Conservation (phyloP, 2,113 vertebrate genomes). For the Eurystomus gularis region DNA sequence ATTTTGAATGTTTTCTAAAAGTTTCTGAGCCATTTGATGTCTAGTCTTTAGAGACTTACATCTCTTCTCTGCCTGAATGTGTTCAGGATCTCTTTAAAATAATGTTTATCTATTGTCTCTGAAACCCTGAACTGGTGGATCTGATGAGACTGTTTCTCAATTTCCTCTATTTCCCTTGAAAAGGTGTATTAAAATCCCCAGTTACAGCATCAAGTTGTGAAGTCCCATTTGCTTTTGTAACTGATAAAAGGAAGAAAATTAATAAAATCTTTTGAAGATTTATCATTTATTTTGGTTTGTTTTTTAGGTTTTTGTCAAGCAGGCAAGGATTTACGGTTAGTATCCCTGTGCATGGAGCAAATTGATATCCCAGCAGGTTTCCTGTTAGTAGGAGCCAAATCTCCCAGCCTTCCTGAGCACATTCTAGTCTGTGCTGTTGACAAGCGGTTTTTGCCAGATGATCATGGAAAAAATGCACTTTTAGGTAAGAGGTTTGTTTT, state of each 20-base stretch:
- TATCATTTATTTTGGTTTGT: neutral
- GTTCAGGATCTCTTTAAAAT: neutral
- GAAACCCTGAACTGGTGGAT: neutral
- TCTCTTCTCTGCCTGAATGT: neutral
- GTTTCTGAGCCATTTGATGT: neutral
- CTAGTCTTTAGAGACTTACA: neutral
- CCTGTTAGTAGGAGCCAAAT: constrained; percentile 95
- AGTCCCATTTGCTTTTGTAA: neutral
- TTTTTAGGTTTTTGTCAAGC: constrained; percentile 95
- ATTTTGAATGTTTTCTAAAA: neutral
- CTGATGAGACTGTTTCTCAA: no score
- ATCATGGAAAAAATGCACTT: constrained; percentile 99
- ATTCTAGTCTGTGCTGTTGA: constrained; percentile 97
- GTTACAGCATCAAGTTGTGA: neutral
- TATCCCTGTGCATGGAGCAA: constrained; percentile 90
- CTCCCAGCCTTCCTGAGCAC: constrained; percentile 93
- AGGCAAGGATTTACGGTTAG: constrained; percentile 95
- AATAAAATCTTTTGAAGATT: neutral
- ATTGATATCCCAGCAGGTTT: constrained; percentile 93
- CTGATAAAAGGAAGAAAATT: neutral
- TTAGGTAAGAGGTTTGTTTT: constrained; percentile 84
- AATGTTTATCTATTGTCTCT: neutral
- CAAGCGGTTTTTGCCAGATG: constrained; percentile 95
- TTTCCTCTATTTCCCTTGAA: neutral
- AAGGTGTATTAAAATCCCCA: neutral